Evolutionary conservation across 2,888 invertebrate species (phyloP), one percentile per base, ranked within the genome.

Genomic region (Epirrhoe tristata): DNA sequence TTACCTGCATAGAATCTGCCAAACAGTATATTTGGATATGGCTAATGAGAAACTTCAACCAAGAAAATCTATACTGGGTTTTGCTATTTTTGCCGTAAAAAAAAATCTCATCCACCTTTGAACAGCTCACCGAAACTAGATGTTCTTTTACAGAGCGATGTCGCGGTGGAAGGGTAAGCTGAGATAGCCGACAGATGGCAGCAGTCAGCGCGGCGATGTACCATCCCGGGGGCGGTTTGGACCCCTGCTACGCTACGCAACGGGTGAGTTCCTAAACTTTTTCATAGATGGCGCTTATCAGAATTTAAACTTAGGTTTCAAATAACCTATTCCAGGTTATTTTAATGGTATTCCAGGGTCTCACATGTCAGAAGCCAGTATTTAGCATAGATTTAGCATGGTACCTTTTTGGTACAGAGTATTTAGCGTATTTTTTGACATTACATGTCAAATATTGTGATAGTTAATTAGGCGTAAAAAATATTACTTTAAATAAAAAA

Each of bases 131-230:
- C 64, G 43, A 68, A 69, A 54, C 48, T 16, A 6, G 43, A 62
- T 58, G 76, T 69, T 74, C 87, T 85, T 90, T 87, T 64, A 80
- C 93, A 87, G 94, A 94, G 94, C 91, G 84, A 95, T 95, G 95
- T 88, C 86, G 87, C 88, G 90, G 89, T 94, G 88, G 94, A 94
- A 93, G 93, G 94, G 94, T 83, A 92, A 90, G 87, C 90, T 91
- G 85, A 93, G 93, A 90, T 93, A 93, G 93, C 92, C 93, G 89
- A 91, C 94, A 94, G 94, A 95, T 95, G 95, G 95, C 95, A 94
- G 94, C 95, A 94, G 95, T 95, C 87, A 95, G 95, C 91, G 94
- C 95, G 95, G 95, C 95, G 90, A 95, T 95, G 95, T 95, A 94
- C 91, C 95, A 95, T 88, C 95, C 95, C 81, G 94, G 94, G 91